A percentile compares a stretch with the other conserved stretches of the same genome.
Conservation (phyloP, 2,113 vertebrate species). For the Acrocephalus kingi region DNA sequence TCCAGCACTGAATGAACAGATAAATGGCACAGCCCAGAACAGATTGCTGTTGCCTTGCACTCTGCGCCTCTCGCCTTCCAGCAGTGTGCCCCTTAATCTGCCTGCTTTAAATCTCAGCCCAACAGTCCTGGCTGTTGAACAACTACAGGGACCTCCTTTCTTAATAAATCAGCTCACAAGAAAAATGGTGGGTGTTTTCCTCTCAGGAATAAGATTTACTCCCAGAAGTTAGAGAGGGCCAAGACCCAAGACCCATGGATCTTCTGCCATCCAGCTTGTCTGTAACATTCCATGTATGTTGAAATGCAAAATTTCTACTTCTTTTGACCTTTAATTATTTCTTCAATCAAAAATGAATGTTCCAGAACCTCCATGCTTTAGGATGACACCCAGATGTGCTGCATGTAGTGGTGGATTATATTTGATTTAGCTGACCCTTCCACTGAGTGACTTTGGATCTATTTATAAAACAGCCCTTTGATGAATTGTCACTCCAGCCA, state of each 20-base stretch:
- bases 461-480: background rate
- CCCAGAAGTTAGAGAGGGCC: background rate
- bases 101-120: constrained; percentile 30
- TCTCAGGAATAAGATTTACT: constrained; percentile 26
- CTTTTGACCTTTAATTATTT: background rate
- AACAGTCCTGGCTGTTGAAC: background rate
- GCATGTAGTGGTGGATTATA: background rate
- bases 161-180: constrained; percentile 35
- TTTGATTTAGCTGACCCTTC: background rate
- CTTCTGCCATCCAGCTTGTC: background rate
- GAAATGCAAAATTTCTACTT: background rate
- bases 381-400: background rate
- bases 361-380: background rate
- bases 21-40: background rate
- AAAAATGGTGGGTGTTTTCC: background rate
- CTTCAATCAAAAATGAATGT: background rate
- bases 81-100: background rate
- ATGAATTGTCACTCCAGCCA: background rate
- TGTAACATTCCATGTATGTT: background rate
- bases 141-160: background rate
- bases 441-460: background rate
- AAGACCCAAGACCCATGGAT: background rate
- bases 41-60: constrained; percentile 34
- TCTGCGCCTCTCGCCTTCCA: constrained; percentile 28
- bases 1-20: background rate